These are phyloP conservation scores for Steinernema hermaphroditum DNA, from an alignment of 2,888 invertebrate genomes.

Conservation along the genomic window DNA sequence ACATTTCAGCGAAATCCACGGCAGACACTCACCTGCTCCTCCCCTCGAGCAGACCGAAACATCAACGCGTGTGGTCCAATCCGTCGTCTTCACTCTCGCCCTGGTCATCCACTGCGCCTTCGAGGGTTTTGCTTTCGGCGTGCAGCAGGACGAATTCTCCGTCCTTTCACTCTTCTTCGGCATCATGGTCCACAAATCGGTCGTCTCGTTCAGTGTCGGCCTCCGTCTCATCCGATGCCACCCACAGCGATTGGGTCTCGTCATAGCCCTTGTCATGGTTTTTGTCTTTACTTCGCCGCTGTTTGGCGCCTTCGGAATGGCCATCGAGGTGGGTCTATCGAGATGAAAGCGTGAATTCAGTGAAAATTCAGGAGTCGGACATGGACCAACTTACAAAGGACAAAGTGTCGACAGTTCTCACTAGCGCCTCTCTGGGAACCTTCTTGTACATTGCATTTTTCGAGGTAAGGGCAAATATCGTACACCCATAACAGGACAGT, in stretches of 20 bases:
- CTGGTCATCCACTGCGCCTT: constrained; percentile 38
- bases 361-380: constrained; percentile 35
- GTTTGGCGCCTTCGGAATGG: constrained; percentile 38
- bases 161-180: constrained; percentile 41
- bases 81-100: constrained; percentile 39
- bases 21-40: constrained; percentile 11
- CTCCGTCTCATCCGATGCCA: constrained; percentile 40
- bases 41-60: background rate
- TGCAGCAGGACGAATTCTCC: constrained; percentile 31
- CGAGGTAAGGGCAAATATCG: constrained; percentile 32
- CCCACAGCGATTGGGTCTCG: constrained; percentile 33
- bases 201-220: constrained; percentile 42
- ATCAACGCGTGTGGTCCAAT: constrained; percentile 30
- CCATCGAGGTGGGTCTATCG: constrained; percentile 33
- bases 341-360: constrained; percentile 7
- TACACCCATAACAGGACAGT: background rate
- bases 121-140: constrained; percentile 43
- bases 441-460: constrained; percentile 43
- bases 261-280: constrained; percentile 34
- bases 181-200: constrained; percentile 40
- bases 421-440: constrained; percentile 36
- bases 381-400: constrained; percentile 35
- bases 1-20: constrained; percentile 37
- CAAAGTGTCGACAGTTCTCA: constrained; percentile 37
- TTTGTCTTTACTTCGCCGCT: constrained; percentile 38